A percentile compares a stretch with the other conserved stretches of the same genome.
phyloP scores from a whole-genome alignment of 2,888 invertebrate genomes.

The Leucophenga maculata region DNA sequence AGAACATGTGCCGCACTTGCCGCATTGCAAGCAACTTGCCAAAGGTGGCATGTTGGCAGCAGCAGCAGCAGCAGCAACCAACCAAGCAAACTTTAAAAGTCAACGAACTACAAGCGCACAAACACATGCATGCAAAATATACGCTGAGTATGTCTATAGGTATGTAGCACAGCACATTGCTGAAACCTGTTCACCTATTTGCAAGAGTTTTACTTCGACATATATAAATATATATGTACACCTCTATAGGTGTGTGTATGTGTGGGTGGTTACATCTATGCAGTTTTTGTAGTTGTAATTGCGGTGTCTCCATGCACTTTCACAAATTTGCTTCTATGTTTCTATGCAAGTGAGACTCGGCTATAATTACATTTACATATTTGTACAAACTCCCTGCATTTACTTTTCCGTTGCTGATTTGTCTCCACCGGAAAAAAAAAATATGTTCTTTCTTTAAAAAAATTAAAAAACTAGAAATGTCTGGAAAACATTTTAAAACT shows the following conservation, averaged over 20 bases:
- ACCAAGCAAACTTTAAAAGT: slow-evolving; percentile 55
- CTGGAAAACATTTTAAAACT: too few relatives aligned
- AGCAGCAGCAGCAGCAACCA: slow-evolving; percentile 18
- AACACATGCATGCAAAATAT: slow-evolving; percentile 23
- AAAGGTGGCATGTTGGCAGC: neutral
- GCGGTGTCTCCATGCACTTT: neutral
- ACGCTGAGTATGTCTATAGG: slow-evolving; percentile 23
- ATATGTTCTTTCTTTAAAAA: too few relatives aligned
- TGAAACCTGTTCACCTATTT: slow-evolving; percentile 40
- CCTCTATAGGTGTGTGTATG: slow-evolving; percentile 38
- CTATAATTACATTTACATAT: slow-evolving; percentile 25
- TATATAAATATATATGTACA: slow-evolving; percentile 4
- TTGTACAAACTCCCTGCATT: neutral
- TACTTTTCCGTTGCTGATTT: neutral
- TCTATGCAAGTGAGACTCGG: slow-evolving; percentile 5
- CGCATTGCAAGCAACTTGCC: neutral
- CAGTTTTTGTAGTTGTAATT: slow-evolving; percentile 49
- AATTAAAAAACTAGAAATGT: too few relatives aligned
- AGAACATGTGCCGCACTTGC: slow-evolving; percentile 44
- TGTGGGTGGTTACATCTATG: slow-evolving; percentile 43
- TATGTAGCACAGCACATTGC: slow-evolving; percentile 38
- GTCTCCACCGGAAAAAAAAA: too few relatives aligned
- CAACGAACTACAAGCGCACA: slow-evolving; percentile 60
- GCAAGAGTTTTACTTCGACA: slow-evolving; percentile 44
- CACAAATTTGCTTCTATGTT: neutral